Conservation (phyloP, 2,888 invertebrate species). For the Teleogryllus oceanicus region DNA sequence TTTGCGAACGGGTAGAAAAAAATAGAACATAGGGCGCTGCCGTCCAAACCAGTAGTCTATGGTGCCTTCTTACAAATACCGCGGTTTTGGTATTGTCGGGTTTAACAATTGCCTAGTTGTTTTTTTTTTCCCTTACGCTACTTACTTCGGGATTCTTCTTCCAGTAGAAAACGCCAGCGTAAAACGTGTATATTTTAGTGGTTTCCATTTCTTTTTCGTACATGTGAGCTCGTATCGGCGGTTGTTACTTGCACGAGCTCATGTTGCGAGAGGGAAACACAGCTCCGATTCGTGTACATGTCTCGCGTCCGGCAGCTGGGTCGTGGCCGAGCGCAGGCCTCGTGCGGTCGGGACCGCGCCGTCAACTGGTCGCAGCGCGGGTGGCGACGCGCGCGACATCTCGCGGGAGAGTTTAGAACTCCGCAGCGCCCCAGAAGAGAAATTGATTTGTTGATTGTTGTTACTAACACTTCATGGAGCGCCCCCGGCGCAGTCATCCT, state of each 20-base stretch:
- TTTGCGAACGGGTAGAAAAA: too few species aligned
- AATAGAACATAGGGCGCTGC: too few species aligned
- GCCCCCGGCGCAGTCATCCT: not conserved
- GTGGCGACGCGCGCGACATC: not conserved
- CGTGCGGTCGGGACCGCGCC: not conserved
- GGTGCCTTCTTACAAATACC: too few species aligned
- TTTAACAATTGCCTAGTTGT: too few species aligned
- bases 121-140: too few species aligned
- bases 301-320: not conserved
- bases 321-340: not conserved
- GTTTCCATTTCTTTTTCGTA: not conserved
- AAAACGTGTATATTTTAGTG: not conserved
- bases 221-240: not conserved
- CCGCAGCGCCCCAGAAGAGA: not conserved
- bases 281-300: not conserved
- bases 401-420: not conserved
- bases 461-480: not conserved
- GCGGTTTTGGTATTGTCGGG: too few species aligned
- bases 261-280: not conserved
- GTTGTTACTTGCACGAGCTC: not conserved
- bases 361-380: not conserved
- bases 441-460: constrained; percentile 6
- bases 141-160: too few species aligned
- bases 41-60: too few species aligned
- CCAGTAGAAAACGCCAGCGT: too few species aligned